Evolutionary conservation across 2,797 vertebrate species (phyloP).

Genomic region (Phrynocephalus vlangalii): DNA sequence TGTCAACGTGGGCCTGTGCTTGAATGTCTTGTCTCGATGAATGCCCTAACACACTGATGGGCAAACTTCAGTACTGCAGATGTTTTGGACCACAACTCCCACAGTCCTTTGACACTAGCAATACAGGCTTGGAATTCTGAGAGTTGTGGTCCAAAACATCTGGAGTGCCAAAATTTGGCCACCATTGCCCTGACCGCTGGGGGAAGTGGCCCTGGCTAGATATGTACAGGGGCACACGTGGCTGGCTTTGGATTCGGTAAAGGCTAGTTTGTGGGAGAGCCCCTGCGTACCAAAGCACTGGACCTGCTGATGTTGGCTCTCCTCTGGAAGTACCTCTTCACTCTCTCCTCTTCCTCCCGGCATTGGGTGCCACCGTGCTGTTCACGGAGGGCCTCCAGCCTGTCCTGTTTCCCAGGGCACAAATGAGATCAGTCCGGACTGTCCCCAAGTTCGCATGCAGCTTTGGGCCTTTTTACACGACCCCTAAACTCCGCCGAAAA

Average conservation of each 20-base stretch:
- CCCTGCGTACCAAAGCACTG: background rate
- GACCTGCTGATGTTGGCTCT: background rate
- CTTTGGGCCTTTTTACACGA: no score
- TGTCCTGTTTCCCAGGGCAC: background rate
- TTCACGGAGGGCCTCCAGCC: background rate
- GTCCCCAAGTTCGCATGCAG: constrained; percentile 8
- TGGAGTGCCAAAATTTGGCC: no score
- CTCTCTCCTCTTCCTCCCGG: background rate
- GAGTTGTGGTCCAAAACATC: no score
- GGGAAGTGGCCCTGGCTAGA: background rate
- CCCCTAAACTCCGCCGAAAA: no score
- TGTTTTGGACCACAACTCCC: no score
- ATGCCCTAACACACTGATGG: background rate
- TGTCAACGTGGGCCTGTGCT: background rate
- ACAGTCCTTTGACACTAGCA: no score
- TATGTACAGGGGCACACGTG: background rate
- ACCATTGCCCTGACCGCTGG: background rate
- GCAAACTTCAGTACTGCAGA: no score
- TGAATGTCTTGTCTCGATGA: background rate
- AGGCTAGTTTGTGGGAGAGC: background rate
- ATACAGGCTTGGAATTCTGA: no score
- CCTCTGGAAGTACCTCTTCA: background rate
- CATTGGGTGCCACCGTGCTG: constrained; percentile 11
- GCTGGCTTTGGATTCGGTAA: background rate
- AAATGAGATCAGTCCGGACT: background rate